Evolutionary conservation across 1,140 invertebrate genomes (phyloP).

Genomic region (Diachasma alloeum): DNA sequence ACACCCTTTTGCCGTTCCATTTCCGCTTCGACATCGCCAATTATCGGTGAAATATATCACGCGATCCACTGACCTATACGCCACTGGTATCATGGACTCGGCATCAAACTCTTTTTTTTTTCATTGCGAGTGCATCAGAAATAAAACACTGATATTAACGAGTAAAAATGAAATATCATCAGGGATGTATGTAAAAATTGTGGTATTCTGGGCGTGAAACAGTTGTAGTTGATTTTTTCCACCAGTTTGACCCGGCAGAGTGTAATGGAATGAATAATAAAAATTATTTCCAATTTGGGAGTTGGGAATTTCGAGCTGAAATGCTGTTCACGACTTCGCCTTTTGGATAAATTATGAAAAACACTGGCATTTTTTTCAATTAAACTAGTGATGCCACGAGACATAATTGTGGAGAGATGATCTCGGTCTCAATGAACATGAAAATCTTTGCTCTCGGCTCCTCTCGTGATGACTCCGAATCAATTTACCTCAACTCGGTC

Average conservation of each 20-base stretch:
- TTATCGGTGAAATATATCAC: slow-evolving; percentile 28
- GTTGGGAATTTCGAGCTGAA: no score
- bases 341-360: no score
- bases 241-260: background rate
- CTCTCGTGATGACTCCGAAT: no score
- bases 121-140: background rate
- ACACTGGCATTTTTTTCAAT: no score
- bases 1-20: slow-evolving; percentile 25
- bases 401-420: no score
- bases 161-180: background rate
- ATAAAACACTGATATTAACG: background rate
- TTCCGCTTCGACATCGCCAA: slow-evolving; percentile 26
- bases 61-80: slow-evolving; percentile 24
- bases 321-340: no score
- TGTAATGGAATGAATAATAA: background rate
- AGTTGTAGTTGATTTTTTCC: background rate
- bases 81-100: slow-evolving; percentile 2
- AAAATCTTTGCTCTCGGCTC: no score
- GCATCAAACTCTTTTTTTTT: background rate
- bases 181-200: background rate
- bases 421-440: no score
- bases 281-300: no score
- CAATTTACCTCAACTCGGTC: no score
- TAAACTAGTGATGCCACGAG: no score
- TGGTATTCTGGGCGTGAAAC: background rate